These are phyloP conservation scores for Palythoa grandis DNA, from an alignment of 92 coral and sea anemone genomes.

Conservation along the genomic window DNA sequence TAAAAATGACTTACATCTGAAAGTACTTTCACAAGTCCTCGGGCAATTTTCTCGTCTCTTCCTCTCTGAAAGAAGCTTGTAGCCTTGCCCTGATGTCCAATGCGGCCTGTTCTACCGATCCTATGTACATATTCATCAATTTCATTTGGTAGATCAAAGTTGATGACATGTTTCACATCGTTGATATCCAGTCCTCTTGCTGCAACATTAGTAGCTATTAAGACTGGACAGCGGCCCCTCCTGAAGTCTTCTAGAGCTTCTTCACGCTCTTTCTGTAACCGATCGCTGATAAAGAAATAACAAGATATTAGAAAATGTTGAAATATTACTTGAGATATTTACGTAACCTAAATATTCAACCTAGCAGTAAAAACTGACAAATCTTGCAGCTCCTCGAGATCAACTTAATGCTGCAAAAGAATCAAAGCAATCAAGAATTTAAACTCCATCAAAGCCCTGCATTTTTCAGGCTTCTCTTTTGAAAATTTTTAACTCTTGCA, in stretches of 20 bases:
- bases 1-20: constrained; percentile 82
- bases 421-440: no score
- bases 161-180: constrained; percentile 90
- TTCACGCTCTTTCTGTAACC: constrained; percentile 84
- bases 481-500: no score
- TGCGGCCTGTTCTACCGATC: constrained; percentile 93
- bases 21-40: constrained; percentile 88
- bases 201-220: constrained; percentile 95
- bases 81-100: constrained; percentile 89
- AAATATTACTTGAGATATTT: background rate
- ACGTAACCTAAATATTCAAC: no score
- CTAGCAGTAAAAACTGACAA: no score
- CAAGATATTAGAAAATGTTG: background rate
- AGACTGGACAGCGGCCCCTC: constrained; percentile 81
- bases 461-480: no score
- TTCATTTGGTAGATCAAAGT: constrained; percentile 84
- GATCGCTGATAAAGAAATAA: constrained; percentile 64
- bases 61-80: constrained; percentile 84
- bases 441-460: no score
- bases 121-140: constrained; percentile 95
- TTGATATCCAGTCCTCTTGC: constrained; percentile 93
- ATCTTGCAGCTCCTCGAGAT: no score
- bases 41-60: constrained; percentile 85
- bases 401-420: no score
- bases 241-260: constrained; percentile 89